Base-by-base conservation (phyloP, 2,888 invertebrate genomes). In the Apodemia hepburni region DNA sequence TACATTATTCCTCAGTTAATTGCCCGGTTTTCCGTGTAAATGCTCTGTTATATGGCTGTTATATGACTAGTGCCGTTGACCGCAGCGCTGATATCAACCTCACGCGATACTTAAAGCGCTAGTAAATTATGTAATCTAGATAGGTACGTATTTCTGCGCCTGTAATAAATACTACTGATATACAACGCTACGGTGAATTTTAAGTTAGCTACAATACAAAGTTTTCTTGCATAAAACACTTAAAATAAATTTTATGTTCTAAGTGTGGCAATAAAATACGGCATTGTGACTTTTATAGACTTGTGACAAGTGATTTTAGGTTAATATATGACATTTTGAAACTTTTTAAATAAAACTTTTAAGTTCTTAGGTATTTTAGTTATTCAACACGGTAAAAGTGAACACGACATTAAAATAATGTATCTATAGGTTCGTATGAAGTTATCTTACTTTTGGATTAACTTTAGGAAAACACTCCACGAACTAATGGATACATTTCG, bases 21-120 rank as follows among this genome's bases (percentile, higher is more conserved):
- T 27, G 15, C 51, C 18, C 51, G 27, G 4, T 22, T 51, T 42
- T 27, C 18, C 27, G 51, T 6, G 64, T 64, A 61, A 57, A 61
- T 58, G 58, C 51, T 49, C 60, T 64, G 61, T 64, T 59, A 45
- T 33, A 63, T 54, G 60, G 63, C 47, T 60, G 60, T 59, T 38
- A 58, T 42, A 63, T 54, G 60, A 62, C 61, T 60, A 62, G 61
- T 66, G 62, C 69, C 70, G 68, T 66, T 67, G 71, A 70, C 74
- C 70, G 73, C 73, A 71, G 67, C 64, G 78, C 77, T 79, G 69
- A 60, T 77, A 78, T 80, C 78, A 64, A 66, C 62, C 33, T n/a
- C 78, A 78, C 80, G 79, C 78, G 72, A 79, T 67, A 61, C 64
- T 38, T 47, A 60, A 51, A 65, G 63, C 64, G 58, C 68, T 65